Base-by-base conservation (phyloP, 2,888 invertebrate genomes). In the Cistogaster globosa region DNA sequence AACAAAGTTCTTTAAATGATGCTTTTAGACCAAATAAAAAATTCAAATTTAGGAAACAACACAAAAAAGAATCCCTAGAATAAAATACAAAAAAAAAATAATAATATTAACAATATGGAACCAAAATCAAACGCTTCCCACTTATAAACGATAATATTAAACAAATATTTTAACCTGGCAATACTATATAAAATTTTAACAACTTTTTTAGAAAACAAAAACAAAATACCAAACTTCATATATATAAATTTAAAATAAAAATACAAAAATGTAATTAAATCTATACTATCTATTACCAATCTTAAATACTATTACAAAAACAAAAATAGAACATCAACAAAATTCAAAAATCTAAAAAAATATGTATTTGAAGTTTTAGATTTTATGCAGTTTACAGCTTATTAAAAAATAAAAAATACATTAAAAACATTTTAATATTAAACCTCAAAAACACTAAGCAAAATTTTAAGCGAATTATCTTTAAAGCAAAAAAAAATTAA, bases 61-160 rank as follows among this genome's bases (percentile, higher is more conserved):
- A 32, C 2, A 32, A 32, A 32, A 26, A 5, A 62, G 14, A 51
- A 62, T 62, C 79, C 78, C 53, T 65, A 85, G 60, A 57, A 51
- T 82, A 81, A 84, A 51, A 55, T 76, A 65, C 72, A 78, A 80
- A 69, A 83, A 81, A 72, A 78, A 78, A 78, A 69, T 81, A 83
- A 72, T 75, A 71, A n/a, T n/a, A n/a, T n/a, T 71, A 86, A 91
- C 89, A 88, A 90, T 90, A 90, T 89, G 90, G 90, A 91, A 91
- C 91, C 90, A 91, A 91, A 91, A 91, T 91, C 91, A 90, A 91
- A 91, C 91, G 91, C 91, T 91, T 91, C 91, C 91, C 91, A 91
- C 90, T 90, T 89, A 90, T 88, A 90, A 87, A 88, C 88, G 88
- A 90, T 90, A 90, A 90, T 91, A 90, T 80, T 57, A 78, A 69